phyloP scores from a whole-genome alignment of 2,113 vertebrate genomes.

The Pedetes capensis region DNA sequence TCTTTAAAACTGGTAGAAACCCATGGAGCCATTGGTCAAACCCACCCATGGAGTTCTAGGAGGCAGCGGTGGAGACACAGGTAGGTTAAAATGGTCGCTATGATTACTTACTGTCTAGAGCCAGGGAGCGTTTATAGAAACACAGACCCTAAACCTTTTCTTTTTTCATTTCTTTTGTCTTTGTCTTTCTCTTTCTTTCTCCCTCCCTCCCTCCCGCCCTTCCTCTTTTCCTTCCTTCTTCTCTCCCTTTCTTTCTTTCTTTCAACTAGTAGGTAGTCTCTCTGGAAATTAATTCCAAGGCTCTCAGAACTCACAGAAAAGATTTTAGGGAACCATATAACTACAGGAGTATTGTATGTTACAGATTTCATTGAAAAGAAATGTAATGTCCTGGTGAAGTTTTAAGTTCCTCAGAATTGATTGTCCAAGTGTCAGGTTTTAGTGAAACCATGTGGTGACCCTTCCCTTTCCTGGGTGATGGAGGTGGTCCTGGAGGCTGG shows the following conservation, averaged over 20 bases:
- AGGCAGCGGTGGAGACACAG: background rate
- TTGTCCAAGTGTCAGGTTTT: background rate
- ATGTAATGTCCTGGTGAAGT: background rate
- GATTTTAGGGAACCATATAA: background rate
- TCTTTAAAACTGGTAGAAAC: slow-evolving; percentile 17
- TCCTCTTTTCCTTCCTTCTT: no score
- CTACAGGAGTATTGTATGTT: background rate
- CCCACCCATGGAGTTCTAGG: background rate
- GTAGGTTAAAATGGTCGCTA: background rate
- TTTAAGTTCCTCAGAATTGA: background rate
- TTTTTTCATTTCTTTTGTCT: background rate
- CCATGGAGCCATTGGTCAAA: background rate
- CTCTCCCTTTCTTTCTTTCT: background rate
- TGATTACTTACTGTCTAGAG: background rate
- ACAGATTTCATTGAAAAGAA: background rate
- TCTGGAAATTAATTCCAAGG: slow-evolving; percentile 1
- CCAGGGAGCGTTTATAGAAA: background rate
- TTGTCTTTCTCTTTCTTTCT: no score
- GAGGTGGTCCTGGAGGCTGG: background rate
- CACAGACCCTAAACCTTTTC: background rate
- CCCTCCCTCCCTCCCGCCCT: no score
- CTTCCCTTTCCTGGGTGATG: background rate
- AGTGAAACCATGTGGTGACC: background rate
- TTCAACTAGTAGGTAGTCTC: background rate
- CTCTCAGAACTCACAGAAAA: background rate